A percentile compares a stretch with the other conserved stretches of the same genome.
phyloP scores from a whole-genome alignment of 1,140 invertebrate species.

The Lethocerus indicus region DNA sequence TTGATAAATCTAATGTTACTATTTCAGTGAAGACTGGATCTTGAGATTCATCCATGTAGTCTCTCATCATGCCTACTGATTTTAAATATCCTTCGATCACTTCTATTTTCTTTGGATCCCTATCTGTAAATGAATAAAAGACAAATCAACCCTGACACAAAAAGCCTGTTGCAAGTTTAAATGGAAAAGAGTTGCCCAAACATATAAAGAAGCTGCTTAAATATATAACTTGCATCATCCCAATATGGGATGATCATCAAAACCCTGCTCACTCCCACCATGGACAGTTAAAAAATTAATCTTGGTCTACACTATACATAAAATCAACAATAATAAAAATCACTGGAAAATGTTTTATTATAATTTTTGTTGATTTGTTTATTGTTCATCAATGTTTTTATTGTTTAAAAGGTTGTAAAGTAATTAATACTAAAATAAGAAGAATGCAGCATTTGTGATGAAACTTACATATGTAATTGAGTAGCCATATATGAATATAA shows the following conservation, averaged over 20 bases:
- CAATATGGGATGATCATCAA: no score
- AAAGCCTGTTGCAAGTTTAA: no score
- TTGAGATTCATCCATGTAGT: conserved; percentile 59
- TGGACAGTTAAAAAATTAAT: no score
- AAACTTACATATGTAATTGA: not conserved
- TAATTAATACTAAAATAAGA: no score
- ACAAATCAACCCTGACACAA: no score
- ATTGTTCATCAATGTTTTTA: no score
- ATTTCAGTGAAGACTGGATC: conserved; percentile 80
- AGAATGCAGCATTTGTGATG: conserved; percentile 8
- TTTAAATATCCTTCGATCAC: conserved; percentile 71
- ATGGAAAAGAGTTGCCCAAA: no score
- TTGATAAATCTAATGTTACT: conserved; percentile 71
- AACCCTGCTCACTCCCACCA: no score
- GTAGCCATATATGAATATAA: not conserved
- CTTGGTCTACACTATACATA: not conserved
- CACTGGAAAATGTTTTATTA: not conserved
- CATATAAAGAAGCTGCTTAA: no score
- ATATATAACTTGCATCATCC: no score
- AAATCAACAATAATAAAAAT: not conserved
- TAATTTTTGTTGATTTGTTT: conserved; percentile 2
- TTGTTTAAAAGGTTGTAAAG: no score
- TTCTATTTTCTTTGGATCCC: conserved; percentile 62
- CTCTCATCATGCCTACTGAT: conserved; percentile 63
- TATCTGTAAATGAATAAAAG: conserved; percentile 58